Percentiles rank a stretch among this genome's conserved stretches.
phyloP scores from a whole-genome alignment of 2,113 vertebrate species.

The Oostethus manadensis region DNA sequence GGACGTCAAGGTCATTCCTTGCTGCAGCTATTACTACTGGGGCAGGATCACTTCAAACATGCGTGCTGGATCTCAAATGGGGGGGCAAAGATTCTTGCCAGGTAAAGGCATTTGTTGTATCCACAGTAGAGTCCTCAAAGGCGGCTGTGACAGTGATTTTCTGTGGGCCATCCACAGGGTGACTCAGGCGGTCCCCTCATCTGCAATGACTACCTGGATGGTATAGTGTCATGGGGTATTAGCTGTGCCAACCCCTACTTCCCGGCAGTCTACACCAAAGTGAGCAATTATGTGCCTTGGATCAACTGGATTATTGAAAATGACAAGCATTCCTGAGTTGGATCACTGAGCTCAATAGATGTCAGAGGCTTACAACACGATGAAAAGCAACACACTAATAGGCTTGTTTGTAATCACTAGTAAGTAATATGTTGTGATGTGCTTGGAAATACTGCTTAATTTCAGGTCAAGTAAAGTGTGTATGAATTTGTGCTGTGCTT shows the following conservation, averaged over 20 bases:
- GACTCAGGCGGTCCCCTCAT: conserved; percentile 71
- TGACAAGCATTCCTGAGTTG: conserved; percentile 2
- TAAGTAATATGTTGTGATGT: too few relatives aligned
- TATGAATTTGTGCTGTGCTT: too few relatives aligned
- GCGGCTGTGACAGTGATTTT: not conserved
- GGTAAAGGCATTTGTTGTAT: conserved; percentile 42
- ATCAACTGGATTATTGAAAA: conserved; percentile 41
- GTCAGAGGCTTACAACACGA: too few relatives aligned
- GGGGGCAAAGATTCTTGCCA: conserved; percentile 77
- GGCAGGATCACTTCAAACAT: conserved; percentile 59
- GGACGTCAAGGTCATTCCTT: conserved; percentile 43
- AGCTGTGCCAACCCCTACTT: conserved; percentile 61
- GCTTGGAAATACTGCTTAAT: too few relatives aligned
- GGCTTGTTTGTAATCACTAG: too few relatives aligned
- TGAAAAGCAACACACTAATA: too few relatives aligned
- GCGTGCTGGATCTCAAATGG: conserved; percentile 65
- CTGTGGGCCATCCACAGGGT: conserved; percentile 51
- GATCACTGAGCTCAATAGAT: not conserved
- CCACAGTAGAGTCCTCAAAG: too few relatives aligned
- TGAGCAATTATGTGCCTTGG: conserved; percentile 58
- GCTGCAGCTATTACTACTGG: conserved; percentile 59
- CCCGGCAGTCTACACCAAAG: conserved; percentile 74
- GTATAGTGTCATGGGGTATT: conserved; percentile 77
- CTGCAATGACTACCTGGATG: conserved; percentile 60
- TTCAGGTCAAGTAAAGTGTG: too few relatives aligned